These are phyloP conservation scores for Diphyllodes magnificus DNA, from an alignment of 2,113 vertebrate species.

Conservation along the genomic window DNA sequence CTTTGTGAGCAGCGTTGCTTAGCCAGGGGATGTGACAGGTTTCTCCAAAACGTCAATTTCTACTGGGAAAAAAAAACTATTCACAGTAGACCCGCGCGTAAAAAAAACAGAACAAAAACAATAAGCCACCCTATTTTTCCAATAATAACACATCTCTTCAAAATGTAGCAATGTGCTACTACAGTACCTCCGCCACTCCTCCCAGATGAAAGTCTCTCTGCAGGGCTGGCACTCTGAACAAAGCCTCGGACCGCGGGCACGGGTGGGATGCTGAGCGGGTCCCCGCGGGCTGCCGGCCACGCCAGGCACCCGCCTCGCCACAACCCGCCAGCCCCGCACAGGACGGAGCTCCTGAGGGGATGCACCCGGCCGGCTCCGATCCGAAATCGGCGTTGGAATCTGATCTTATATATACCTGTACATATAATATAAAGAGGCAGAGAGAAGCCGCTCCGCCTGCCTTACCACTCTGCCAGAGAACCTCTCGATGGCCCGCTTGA, in stretches of 20 bases:
- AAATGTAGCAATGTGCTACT: not conserved
- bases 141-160: not conserved
- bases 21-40: not conserved
- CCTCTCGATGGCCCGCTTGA: constrained; percentile 93
- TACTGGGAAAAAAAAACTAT: not conserved
- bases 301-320: not conserved
- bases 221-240: not conserved
- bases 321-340: not conserved
- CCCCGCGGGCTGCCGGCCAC: not conserved
- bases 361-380: not conserved
- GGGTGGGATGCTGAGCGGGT: not conserved
- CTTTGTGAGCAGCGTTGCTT: not conserved
- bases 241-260: not conserved
- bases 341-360: not conserved
- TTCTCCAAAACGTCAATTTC: not conserved
- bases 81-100: fast-evolving
- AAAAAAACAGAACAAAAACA: not conserved
- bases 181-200: not conserved
- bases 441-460: not conserved
- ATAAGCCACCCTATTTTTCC: not conserved
- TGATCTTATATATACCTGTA: not conserved
- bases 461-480: constrained; percentile 95
- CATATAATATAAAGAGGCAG: not conserved
- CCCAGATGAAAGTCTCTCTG: not conserved
- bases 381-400: fast-evolving